A percentile compares a stretch with the other conserved stretches of the same genome.
Evolutionary conservation across 2,797 vertebrate genomes (phyloP).

Genomic region (Hybognathus amarus): DNA sequence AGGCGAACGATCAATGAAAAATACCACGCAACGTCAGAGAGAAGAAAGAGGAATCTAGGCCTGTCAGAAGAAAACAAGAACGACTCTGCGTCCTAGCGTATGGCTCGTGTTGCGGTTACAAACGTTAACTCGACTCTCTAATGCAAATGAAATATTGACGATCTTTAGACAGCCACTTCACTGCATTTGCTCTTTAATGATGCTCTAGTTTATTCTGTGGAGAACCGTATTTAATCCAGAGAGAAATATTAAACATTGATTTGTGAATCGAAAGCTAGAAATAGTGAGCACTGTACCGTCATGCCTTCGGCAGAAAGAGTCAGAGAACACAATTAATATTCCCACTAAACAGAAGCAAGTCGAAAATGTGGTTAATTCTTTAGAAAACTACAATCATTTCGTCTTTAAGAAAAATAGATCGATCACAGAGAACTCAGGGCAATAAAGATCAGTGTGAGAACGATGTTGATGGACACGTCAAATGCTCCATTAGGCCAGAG

Average conservation of each 20-base stretch:
- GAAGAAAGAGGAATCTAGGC: neutral
- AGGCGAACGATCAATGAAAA: constrained; percentile 18
- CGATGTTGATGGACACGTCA: too few species aligned
- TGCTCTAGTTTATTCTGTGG: constrained; percentile 28
- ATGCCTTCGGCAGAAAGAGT: neutral
- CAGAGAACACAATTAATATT: neutral
- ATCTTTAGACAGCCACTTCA: constrained; percentile 9
- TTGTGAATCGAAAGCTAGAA: constrained; percentile 20
- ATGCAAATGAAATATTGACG: constrained; percentile 40
- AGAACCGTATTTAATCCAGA: neutral
- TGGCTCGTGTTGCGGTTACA: neutral
- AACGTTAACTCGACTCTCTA: neutral
- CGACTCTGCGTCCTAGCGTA: neutral
- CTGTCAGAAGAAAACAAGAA: neutral
- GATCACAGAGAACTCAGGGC: neutral
- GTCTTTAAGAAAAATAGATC: neutral
- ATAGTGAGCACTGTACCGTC: neutral
- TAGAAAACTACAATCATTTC: neutral
- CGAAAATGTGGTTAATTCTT: neutral
- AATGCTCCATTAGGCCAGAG: neutral
- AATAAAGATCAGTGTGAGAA: neutral
- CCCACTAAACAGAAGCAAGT: neutral
- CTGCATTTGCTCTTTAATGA: constrained; percentile 17
- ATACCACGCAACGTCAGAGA: neutral
- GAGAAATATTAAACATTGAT: constrained; percentile 37